These are phyloP conservation scores for silkworm (Bombyx mori) DNA, from an alignment of 1,140 invertebrate species.

Conservation along the genomic window DNA sequence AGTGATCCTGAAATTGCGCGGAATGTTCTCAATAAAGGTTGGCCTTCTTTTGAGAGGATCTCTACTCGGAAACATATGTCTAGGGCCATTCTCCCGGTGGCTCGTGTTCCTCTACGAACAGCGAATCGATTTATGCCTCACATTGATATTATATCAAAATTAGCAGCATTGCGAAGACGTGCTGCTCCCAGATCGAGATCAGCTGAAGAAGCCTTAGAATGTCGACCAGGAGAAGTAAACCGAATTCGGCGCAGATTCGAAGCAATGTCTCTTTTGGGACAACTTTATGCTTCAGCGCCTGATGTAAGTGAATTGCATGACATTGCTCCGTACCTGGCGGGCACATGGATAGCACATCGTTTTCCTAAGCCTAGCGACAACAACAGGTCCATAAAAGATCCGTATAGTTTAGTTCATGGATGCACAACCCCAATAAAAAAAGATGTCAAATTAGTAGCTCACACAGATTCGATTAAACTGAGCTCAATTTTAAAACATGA, in stretches of 20 bases:
- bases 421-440: constrained; percentile 57
- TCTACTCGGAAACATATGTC: constrained; percentile 60
- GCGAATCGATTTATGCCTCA: constrained; percentile 87
- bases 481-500: constrained; percentile 77
- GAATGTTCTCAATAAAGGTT: constrained; percentile 70
- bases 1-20: constrained; percentile 83
- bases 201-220: constrained; percentile 62
- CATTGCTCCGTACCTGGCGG: constrained; percentile 82
- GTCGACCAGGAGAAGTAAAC: constrained; percentile 77
- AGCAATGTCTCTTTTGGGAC: constrained; percentile 78
- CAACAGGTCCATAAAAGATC: constrained; percentile 73
- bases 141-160: constrained; percentile 90
- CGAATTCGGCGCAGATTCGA: constrained; percentile 79
- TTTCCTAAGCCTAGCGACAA: constrained; percentile 78
- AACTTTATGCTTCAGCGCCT: constrained; percentile 86
- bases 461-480: constrained; percentile 52
- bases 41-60: constrained; percentile 51
- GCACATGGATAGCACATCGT: constrained; percentile 82
- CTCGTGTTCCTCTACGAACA: constrained; percentile 74
- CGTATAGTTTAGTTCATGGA: constrained; percentile 45
- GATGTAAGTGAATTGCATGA: constrained; percentile 83
- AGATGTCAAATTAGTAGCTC: constrained; percentile 23
- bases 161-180: constrained; percentile 77
- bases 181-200: constrained; percentile 47
- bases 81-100: constrained; percentile 74